These are phyloP conservation scores for Mycteria americana DNA, from an alignment of 2,797 vertebrate species.

Conservation along the genomic window DNA sequence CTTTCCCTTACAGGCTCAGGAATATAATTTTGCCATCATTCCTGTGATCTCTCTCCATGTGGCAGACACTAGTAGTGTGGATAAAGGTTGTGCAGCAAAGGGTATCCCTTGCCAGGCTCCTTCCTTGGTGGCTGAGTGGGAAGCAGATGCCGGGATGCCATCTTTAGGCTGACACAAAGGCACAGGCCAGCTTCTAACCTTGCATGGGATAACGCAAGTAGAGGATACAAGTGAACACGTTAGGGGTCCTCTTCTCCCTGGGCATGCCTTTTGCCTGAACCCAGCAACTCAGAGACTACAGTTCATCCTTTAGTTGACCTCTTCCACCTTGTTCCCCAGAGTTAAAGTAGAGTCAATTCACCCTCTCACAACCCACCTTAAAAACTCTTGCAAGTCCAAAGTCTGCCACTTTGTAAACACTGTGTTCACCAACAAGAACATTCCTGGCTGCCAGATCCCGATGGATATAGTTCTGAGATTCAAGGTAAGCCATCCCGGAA, in stretches of 20 bases:
- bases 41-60: not conserved
- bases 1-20: not conserved
- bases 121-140: not conserved
- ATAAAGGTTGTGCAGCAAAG: not conserved
- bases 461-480: slow-evolving; percentile 94
- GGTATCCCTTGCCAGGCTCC: not conserved
- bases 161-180: not conserved
- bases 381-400: slow-evolving; percentile 96
- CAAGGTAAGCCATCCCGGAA: slow-evolving; percentile 92
- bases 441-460: slow-evolving; percentile 95
- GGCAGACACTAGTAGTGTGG: not conserved
- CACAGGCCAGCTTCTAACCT: not conserved
- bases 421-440: slow-evolving; percentile 93
- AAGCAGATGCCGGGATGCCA: not conserved
- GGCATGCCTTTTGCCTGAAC: not conserved
- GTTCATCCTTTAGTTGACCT: not conserved
- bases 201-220: not conserved
- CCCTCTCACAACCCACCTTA: slow-evolving; percentile 74
- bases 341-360: not conserved
- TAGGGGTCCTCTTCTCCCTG: not conserved
- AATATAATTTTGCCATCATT: not conserved
- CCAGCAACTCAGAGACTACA: not conserved
- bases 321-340: not conserved
- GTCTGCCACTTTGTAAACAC: slow-evolving; percentile 94
- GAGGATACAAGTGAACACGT: not conserved